Evolutionary conservation across 2,113 vertebrate species (phyloP), one percentile per base, ranked within the genome.

Genomic region (Lota lota): DNA sequence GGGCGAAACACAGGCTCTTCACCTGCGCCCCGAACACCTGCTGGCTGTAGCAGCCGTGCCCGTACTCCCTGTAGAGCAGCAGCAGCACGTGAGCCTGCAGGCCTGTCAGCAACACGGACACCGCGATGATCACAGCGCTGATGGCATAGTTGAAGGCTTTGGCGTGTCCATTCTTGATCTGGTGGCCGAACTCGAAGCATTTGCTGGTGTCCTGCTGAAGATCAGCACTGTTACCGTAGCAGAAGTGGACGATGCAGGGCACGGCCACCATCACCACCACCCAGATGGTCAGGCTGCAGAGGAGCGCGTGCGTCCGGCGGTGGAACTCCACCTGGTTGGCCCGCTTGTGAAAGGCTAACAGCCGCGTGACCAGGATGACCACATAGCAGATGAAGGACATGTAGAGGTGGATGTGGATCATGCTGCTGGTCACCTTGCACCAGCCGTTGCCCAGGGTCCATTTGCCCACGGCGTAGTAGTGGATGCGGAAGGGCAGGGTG

Each of bases 341-440:
- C 79, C 40, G 40, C 40, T 14, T 79, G 75, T 95, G 95, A 86
- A 95, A 96, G 0, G 86, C 17, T 56, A 93, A 74, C 62, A 94
- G 93, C 16, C 94, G 91, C 16, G 87, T 89, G 59, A 90, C 76
- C n/a, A 99, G 87, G 0, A 96, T 93, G 72, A 94, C 84, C 60
- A 93, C 66, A 0, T 97, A 99, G 83, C 98, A 92, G 0, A 94
- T 1, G 67, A 98, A 96, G 0, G 94, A 94, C 79, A 97, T 89
- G 80, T 97, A 95, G 93, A 97, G 95, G 83, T 99, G 96, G 53
- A 95, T 85, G 67, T 98, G 95, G 70, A 97, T 83, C 94, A 96
- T 95, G 17, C 89, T 81, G 0, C 96, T 98, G 77, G 95, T 90
- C 5, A 92, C 2, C 76, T 89, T 95, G 67, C 97, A 98, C 74